Conservation (phyloP, 2,888 invertebrate species). For the Dryobota labecula region DNA sequence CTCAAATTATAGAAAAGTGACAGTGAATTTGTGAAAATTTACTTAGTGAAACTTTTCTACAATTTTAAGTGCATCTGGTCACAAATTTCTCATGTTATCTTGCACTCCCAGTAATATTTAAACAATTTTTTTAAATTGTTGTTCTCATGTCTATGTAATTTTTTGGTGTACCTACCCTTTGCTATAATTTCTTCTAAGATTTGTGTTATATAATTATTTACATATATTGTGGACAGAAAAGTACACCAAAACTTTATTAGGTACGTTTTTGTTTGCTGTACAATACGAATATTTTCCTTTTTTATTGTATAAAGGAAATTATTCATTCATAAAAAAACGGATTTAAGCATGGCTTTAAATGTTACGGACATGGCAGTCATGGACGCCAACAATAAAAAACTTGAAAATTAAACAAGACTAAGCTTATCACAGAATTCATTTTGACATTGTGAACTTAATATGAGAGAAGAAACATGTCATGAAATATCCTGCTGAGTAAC, state of each 20-base stretch:
- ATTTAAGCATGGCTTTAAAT: conserved; percentile 74
- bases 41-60: too few species aligned
- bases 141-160: conserved; percentile 33
- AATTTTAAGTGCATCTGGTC: too few species aligned
- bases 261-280: conserved; percentile 52
- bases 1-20: too few species aligned
- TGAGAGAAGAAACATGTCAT: too few species aligned
- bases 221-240: background rate
- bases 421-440: conserved; percentile 30
- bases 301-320: conserved; percentile 11
- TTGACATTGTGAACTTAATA: conserved; percentile 21
- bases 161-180: conserved; percentile 40
- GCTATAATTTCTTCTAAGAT: background rate
- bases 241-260: conserved; percentile 28
- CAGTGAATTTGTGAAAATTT: too few species aligned
- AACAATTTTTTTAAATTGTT: background rate
- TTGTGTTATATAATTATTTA: background rate
- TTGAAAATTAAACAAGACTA: conserved; percentile 14
- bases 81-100: too few species aligned
- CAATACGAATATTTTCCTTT: conserved; percentile 27
- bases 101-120: too few species aligned
- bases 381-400: conserved; percentile 5
- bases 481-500: too few species aligned
- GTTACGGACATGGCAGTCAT: conserved; percentile 44
- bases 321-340: conserved; percentile 49